Base-by-base conservation (phyloP, 2,888 invertebrate genomes). In the Glyphotaelius pellucidus region DNA sequence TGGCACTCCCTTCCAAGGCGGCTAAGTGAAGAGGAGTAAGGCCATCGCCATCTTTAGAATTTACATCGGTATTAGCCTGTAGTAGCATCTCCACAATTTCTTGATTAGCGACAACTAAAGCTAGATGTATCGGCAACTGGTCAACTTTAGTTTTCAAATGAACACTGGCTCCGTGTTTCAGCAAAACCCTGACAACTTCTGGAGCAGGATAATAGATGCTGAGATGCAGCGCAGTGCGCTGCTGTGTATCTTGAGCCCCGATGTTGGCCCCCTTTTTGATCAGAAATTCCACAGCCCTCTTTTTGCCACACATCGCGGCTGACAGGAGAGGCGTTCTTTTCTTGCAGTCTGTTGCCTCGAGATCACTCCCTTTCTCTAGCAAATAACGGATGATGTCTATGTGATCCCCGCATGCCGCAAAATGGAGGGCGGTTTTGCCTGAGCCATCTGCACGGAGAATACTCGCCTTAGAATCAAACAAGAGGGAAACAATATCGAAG, bases 1-100 rank as follows among this genome's bases (percentile, higher is more conserved):
- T 19, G 31, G 30, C 31, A 15, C 25, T 30, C 32, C 19, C 81
- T 35, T 35, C 81, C 19, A 25, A 32, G 30, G 32, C 81, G 11
- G 81, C 81, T 32, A 83, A 25, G 19, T 83, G 81, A 35, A 83
- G 31, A 35, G 81, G 81, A 14, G 31, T 31, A 31, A 19, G 15
- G 12, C 32, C 81, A 7, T 31, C 81, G 14, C 81, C 32, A 32
- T 83, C 81, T 35, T 31, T 83, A 4, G 25, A 19, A 19, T 83
- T 83, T 19, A 83, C 32, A 35, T 83, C 32, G 5, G 30, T 35
- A 32, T 83, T 83, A 32, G 32, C 81, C 32, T 19, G 81, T 15
- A 83, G 81, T 5, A 83, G 81, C 31, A 31, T 32, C 81, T 83
- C 81, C 81, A 83, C 81, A 83, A 83, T 83, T 25, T 83, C 81